These are phyloP conservation scores for Olivierus martensii DNA, from an alignment of 1,140 invertebrate species.

Conservation along the genomic window DNA sequence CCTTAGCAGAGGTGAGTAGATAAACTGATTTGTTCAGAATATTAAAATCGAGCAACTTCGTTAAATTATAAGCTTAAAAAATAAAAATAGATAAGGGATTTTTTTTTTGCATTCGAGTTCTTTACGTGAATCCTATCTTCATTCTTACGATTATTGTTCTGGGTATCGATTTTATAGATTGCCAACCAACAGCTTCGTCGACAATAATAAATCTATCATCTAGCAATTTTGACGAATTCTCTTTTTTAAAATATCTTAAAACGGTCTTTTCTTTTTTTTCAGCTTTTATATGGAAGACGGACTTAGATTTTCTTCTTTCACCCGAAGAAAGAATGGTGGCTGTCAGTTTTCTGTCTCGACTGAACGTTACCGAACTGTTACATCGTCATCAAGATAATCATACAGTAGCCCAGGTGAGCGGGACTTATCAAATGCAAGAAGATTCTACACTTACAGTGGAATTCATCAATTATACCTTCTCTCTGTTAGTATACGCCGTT, in stretches of 20 bases:
- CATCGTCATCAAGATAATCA: background rate
- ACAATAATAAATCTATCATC: too few species aligned
- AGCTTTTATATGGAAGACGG: background rate
- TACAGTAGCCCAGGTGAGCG: background rate
- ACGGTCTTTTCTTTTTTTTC: too few species aligned
- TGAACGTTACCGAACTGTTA: background rate
- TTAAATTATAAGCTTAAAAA: too few species aligned
- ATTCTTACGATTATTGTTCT: too few species aligned
- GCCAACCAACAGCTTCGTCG: too few species aligned
- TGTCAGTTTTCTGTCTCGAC: background rate
- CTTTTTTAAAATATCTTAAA: too few species aligned
- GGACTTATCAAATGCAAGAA: background rate
- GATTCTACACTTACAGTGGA: slow-evolving; percentile 47
- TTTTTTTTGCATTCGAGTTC: too few species aligned
- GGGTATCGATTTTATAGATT: too few species aligned
- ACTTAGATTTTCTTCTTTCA: background rate
- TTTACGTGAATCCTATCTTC: too few species aligned
- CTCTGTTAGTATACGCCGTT: slow-evolving; percentile 57
- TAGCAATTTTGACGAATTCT: too few species aligned
- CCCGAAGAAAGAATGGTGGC: background rate
- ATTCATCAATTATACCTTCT: slow-evolving; percentile 59
- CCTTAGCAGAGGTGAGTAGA: slow-evolving; percentile 52
- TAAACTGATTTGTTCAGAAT: background rate
- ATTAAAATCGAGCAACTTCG: slow-evolving; percentile 9
- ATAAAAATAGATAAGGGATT: too few species aligned